These are phyloP conservation scores for Smutsia gigantea DNA, from an alignment of 2,797 vertebrate genomes.

Conservation along the genomic window DNA sequence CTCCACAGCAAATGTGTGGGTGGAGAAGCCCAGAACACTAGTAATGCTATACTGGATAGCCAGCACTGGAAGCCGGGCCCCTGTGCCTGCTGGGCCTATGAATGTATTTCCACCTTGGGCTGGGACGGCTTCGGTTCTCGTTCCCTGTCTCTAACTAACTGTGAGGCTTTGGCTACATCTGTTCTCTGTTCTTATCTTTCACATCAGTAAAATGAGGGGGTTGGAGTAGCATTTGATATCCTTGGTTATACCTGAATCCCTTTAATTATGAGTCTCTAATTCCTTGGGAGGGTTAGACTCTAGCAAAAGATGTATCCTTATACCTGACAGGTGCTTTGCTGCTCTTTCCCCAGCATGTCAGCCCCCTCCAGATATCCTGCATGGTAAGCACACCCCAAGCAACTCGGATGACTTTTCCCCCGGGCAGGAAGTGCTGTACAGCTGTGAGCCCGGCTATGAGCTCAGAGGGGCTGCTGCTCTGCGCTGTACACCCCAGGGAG, in stretches of 20 bases:
- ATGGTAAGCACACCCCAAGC: constrained; percentile 45
- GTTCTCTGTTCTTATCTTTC: background rate
- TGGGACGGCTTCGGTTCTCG: background rate
- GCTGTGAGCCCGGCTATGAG: background rate
- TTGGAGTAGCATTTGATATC: background rate
- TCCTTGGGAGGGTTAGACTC: background rate
- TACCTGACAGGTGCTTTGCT: background rate
- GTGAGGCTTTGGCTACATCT: background rate
- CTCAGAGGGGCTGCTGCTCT: constrained; percentile 77
- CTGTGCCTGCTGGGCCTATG: background rate
- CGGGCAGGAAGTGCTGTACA: constrained; percentile 71
- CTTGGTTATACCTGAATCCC: background rate
- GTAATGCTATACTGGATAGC: background rate
- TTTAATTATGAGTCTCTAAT: background rate
- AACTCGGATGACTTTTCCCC: constrained; percentile 62
- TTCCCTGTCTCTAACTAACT: background rate
- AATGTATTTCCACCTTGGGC: background rate
- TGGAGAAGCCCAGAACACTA: background rate
- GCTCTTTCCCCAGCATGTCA: background rate
- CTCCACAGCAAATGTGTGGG: background rate
- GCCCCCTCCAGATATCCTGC: constrained; percentile 71
- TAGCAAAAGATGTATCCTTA: background rate
- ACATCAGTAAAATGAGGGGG: background rate
- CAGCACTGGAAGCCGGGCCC: background rate
- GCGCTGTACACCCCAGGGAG: constrained; percentile 75